A percentile compares a stretch with the other conserved stretches of the same genome.
phyloP scores from a whole-genome alignment of 2,797 vertebrate species.

The Enteromius radiatus region DNA sequence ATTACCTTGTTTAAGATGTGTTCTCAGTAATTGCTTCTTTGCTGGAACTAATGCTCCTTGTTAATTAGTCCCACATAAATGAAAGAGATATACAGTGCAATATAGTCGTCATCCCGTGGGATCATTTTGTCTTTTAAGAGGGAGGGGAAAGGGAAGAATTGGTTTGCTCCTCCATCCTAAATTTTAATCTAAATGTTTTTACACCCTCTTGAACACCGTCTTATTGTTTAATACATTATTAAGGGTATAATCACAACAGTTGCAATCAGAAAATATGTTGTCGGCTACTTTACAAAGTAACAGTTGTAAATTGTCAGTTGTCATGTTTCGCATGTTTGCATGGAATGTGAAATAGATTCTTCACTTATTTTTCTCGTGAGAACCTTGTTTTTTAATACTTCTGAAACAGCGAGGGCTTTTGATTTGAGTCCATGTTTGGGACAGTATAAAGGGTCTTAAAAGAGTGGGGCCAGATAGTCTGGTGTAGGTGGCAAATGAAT shows the following conservation, averaged over 20 bases:
- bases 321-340: background rate
- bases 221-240: slow-evolving; percentile 12
- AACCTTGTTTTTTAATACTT: slow-evolving; percentile 25
- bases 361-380: background rate
- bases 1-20: slow-evolving; percentile 41
- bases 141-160: slow-evolving; percentile 6
- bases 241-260: background rate
- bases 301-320: too few species aligned
- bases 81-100: slow-evolving; percentile 30
- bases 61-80: slow-evolving; percentile 43
- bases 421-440: slow-evolving; percentile 40
- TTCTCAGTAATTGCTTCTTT: slow-evolving; percentile 40
- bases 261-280: background rate
- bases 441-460: slow-evolving; percentile 44
- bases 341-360: background rate
- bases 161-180: background rate
- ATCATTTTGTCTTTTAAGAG: slow-evolving; percentile 24
- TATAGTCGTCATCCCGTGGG: slow-evolving; percentile 31
- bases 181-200: slow-evolving; percentile 15
- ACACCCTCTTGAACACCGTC: background rate
- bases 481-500: slow-evolving; percentile 67
- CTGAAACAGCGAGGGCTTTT: slow-evolving; percentile 67
- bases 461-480: slow-evolving; percentile 58
- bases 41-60: slow-evolving; percentile 25
- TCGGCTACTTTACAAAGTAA: background rate